Evolutionary conservation across 2,888 invertebrate genomes (phyloP), one percentile per base, ranked within the genome.

Genomic region (Pardosa pseudoannulata): DNA sequence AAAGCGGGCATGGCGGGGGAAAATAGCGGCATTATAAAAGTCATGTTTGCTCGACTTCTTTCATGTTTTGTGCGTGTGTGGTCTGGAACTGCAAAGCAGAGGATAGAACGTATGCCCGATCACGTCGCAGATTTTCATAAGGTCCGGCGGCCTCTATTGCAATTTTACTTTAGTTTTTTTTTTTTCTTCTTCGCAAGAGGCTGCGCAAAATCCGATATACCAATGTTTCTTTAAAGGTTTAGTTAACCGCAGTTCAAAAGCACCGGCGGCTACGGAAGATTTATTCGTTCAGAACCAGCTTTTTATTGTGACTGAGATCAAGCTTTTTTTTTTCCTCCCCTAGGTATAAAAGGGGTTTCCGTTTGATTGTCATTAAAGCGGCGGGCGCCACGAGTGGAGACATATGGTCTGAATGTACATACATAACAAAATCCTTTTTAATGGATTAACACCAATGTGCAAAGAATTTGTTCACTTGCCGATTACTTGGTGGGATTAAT

Each of bases 61-160:
- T 70, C 36, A 23, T 41, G 41, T 70, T 31, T 32, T n/a, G 28
- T 41, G 16, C 28, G 27, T 41, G 27, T 39, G 41, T 41, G 70
- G 41, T 41, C 39, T 70, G 9, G n/a, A 41, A 6, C 70, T 36
- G 39, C 67, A 7, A 67, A 67, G 29, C n/a, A n/a, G n/a, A n/a
- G n/a, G n/a, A n/a, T n/a, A n/a, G n/a, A n/a, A 36, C 39, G 31
- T 50, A 80, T 80, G 80, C 73, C 73, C 73, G 80, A 80, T 80
- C 80, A 80, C 80, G 80, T 56, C 6, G 23, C 62, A 28, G n/a
- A 31, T 65, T 65, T 65, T 65, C 31, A 56, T 56, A 56, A 19
- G 23, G 56, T 56, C 23, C n/a, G n/a, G n/a, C n/a, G n/a, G n/a
- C n/a, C n/a, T n/a, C n/a, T n/a, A n/a, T n/a, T n/a, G n/a, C n/a